Percentiles rank a stretch among this genome's conserved stretches.
Conservation (phyloP, 2,113 vertebrate genomes). For the Proterorhinus semilunaris region DNA sequence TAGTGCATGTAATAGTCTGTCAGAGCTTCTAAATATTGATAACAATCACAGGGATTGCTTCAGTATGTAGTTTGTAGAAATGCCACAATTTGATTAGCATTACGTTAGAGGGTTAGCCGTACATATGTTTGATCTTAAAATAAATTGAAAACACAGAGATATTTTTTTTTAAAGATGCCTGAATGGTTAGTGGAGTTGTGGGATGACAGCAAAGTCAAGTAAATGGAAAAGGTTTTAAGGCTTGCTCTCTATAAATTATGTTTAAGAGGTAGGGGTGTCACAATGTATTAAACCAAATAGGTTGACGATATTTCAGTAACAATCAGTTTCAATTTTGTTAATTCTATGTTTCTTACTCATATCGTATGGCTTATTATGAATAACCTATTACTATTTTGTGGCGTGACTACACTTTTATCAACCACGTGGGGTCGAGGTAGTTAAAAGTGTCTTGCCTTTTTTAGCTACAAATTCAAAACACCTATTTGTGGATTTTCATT, state of each 20-base stretch:
- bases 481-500: too few species aligned
- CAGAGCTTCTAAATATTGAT: not conserved
- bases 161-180: not conserved
- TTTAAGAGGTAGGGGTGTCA: slow-evolving; percentile 15
- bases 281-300: not conserved
- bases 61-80: not conserved
- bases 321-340: too few species aligned
- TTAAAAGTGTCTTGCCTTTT: too few species aligned
- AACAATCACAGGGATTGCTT: not conserved
- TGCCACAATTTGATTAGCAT: slow-evolving; percentile 15
- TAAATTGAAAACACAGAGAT: slow-evolving; percentile 10
- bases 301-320: not conserved
- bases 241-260: slow-evolving; percentile 25
- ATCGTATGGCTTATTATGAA: too few species aligned
- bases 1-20: not conserved
- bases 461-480: too few species aligned
- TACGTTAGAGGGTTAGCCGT: slow-evolving; percentile 15
- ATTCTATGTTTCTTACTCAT: too few species aligned
- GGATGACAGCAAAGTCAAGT: slow-evolving; percentile 10
- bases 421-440: too few species aligned
- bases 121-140: slow-evolving; percentile 16
- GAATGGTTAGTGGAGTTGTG: slow-evolving; percentile 13
- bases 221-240: slow-evolving; percentile 32
- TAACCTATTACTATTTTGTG: too few species aligned
- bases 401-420: too few species aligned